Percentiles rank a stretch among this genome's conserved stretches.
phyloP scores from a whole-genome alignment of 2,797 vertebrate genomes.

The Paguma larvata region DNA sequence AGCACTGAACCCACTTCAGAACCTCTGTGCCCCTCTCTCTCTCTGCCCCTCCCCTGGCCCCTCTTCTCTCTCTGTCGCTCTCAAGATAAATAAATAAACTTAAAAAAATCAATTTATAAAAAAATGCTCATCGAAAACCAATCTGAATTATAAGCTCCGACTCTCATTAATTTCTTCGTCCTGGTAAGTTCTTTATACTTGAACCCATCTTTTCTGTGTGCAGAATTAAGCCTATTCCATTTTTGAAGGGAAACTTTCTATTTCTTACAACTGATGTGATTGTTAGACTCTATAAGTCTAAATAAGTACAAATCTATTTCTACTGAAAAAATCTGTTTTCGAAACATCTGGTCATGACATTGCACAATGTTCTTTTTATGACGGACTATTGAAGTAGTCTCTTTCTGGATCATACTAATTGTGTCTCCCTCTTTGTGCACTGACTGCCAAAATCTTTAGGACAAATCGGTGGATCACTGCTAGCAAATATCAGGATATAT shows the following conservation, averaged over 20 bases:
- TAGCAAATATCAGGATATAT: background rate
- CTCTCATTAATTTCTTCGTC: background rate
- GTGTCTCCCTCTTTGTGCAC: background rate
- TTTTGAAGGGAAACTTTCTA: background rate
- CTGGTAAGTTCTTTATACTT: background rate
- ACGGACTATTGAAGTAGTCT: background rate
- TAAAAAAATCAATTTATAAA: background rate
- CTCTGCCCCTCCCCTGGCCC: no score
- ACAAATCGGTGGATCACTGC: background rate
- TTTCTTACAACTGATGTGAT: background rate
- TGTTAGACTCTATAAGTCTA: background rate
- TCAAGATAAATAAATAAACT: no score
- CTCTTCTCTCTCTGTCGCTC: no score
- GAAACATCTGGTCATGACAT: background rate
- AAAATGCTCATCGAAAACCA: background rate
- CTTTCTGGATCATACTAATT: background rate
- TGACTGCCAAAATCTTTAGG: background rate
- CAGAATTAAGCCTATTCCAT: background rate
- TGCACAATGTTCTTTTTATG: background rate
- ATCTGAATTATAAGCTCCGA: background rate
- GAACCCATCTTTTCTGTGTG: background rate
- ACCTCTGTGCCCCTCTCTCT: no score
- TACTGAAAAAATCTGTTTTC: background rate
- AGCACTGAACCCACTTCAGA: no score
- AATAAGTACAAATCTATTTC: background rate